These are phyloP conservation scores for Eupeodes luniger DNA, from an alignment of 2,888 invertebrate genomes.

Conservation along the genomic window DNA sequence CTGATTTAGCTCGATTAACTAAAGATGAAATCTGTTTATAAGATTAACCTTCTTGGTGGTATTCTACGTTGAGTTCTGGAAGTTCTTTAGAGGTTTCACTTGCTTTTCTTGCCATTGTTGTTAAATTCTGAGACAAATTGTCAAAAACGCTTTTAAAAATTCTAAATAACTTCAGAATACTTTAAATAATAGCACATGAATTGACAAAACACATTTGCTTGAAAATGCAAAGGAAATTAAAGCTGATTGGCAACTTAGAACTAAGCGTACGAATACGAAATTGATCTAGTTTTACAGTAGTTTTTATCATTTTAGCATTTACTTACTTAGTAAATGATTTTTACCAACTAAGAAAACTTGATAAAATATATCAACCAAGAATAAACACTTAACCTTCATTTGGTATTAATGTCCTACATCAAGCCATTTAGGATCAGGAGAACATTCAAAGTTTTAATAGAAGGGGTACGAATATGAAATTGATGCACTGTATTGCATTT, in stretches of 20 bases:
- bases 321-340: no score
- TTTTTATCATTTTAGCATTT: background rate
- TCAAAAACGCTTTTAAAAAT: background rate
- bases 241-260: background rate
- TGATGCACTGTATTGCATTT: no score
- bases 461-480: no score
- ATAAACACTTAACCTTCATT: no score
- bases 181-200: no score
- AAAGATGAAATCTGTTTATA: slow-evolving; percentile 17
- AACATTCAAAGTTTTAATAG: no score
- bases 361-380: no score
- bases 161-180: background rate
- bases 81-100: slow-evolving; percentile 32
- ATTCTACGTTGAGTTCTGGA: slow-evolving; percentile 16
- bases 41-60: slow-evolving; percentile 16
- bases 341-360: no score
- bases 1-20: background rate
- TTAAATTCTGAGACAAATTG: background rate
- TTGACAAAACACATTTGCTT: background rate
- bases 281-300: slow-evolving; percentile 2
- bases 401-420: no score
- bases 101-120: slow-evolving; percentile 11
- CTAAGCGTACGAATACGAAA: slow-evolving; percentile 2
- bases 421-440: no score
- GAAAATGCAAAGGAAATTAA: background rate